Evolutionary conservation across 2,113 vertebrate species (phyloP).

Genomic region (Gallinago jamesoni): DNA sequence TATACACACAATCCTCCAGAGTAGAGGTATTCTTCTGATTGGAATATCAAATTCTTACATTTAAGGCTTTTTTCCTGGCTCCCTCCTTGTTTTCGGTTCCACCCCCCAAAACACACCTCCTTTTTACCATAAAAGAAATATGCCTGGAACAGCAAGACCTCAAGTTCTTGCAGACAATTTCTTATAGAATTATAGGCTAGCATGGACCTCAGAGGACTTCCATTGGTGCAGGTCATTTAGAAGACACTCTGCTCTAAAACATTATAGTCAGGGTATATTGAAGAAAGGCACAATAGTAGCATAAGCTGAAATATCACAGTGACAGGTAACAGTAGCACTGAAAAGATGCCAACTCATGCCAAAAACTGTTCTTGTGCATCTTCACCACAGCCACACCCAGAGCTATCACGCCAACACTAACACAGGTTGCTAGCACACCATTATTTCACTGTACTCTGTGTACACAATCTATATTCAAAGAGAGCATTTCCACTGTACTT

Average conservation of each 20-base stretch:
- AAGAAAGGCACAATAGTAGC: not conserved
- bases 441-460: not conserved
- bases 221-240: not conserved
- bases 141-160: not conserved
- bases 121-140: not conserved
- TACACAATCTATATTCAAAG: not conserved
- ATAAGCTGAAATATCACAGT: not conserved
- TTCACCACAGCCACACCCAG: not conserved
- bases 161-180: not conserved
- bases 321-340: not conserved
- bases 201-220: not conserved
- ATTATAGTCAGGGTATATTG: rapidly evolving
- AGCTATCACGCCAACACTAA: not conserved
- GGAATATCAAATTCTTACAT: not conserved
- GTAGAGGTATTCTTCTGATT: not conserved
- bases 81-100: not conserved
- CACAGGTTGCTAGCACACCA: not conserved
- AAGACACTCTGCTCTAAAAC: not conserved
- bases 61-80: no score
- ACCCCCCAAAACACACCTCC: not conserved
- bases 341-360: not conserved
- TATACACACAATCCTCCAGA: not conserved
- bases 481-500: not conserved
- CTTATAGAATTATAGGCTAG: not conserved
- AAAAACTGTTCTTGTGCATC: not conserved